A percentile compares a stretch with the other conserved stretches of the same genome.
Conservation (phyloP, 2,888 invertebrate genomes). For the Rhingia campestris region DNA sequence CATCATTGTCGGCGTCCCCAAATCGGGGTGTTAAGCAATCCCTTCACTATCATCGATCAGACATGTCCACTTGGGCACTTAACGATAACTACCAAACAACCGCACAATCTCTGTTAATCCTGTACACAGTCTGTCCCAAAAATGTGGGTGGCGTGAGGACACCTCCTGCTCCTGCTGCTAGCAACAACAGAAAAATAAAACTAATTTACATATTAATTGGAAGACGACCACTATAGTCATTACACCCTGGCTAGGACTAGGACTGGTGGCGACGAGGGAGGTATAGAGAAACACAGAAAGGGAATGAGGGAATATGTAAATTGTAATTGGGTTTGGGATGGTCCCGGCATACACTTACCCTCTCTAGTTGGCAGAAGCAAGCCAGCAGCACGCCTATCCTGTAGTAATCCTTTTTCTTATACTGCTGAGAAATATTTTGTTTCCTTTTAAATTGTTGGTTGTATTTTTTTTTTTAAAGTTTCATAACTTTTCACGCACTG, state of each 20-base stretch:
- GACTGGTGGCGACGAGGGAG: neutral
- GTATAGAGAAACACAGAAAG: neutral
- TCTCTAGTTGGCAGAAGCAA: constrained; percentile 38
- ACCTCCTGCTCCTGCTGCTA: neutral
- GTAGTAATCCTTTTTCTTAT: constrained; percentile 39
- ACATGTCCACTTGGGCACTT: constrained; percentile 50
- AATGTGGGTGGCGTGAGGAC: neutral
- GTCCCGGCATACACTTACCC: constrained; percentile 46
- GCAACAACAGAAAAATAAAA: constrained; percentile 59
- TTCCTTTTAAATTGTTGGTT: constrained; percentile 15
- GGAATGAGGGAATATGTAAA: constrained; percentile 66
- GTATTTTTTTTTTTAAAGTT: constrained; percentile 34
- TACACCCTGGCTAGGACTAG: constrained; percentile 14
- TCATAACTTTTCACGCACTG: constrained; percentile 38
- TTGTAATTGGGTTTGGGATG: constrained; percentile 67
- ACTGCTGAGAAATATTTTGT: neutral
- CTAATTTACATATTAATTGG: constrained; percentile 74
- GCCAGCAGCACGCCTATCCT: constrained; percentile 41
- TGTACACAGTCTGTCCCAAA: constrained; percentile 28
- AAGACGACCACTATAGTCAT: constrained; percentile 56
- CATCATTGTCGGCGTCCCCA: constrained; percentile 19
- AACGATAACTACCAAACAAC: constrained; percentile 60
- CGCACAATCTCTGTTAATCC: constrained; percentile 55
- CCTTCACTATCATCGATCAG: constrained; percentile 50
- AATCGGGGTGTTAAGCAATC: constrained; percentile 46